Conservation (phyloP, 1,140 invertebrate genomes). For the Halesus radiatus region DNA sequence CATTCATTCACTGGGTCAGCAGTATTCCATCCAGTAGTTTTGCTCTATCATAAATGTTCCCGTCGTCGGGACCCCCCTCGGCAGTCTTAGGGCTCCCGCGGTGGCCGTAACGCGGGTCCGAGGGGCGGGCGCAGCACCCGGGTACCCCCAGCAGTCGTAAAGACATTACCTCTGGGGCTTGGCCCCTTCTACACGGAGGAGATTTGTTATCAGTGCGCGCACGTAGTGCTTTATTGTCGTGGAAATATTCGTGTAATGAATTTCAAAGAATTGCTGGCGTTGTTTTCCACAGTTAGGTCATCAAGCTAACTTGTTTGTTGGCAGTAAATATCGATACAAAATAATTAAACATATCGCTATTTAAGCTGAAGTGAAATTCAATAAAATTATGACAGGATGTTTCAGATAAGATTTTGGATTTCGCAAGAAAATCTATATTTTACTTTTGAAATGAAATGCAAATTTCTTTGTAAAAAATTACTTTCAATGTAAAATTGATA, state of each 20-base stretch:
- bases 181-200: background rate
- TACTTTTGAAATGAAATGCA: too few relatives aligned
- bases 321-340: too few relatives aligned
- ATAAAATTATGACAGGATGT: too few relatives aligned
- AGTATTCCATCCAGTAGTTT: constrained; percentile 3
- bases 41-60: constrained; percentile 19
- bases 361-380: too few relatives aligned
- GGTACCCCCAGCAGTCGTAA: constrained; percentile 1
- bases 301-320: too few relatives aligned
- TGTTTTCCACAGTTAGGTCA: too few relatives aligned
- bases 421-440: too few relatives aligned
- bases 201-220: constrained; percentile 18
- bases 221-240: background rate
- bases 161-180: constrained; percentile 14
- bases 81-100: constrained; percentile 15
- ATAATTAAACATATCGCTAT: too few relatives aligned
- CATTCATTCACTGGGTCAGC: constrained; percentile 13
- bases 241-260: background rate
- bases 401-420: too few relatives aligned
- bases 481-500: too few relatives aligned
- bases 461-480: too few relatives aligned
- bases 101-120: background rate
- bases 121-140: constrained; percentile 8
- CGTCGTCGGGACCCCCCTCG: background rate
- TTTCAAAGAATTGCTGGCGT: background rate